These are phyloP conservation scores for Melieria crassipennis DNA, from an alignment of 2,888 invertebrate species.

Conservation along the genomic window DNA sequence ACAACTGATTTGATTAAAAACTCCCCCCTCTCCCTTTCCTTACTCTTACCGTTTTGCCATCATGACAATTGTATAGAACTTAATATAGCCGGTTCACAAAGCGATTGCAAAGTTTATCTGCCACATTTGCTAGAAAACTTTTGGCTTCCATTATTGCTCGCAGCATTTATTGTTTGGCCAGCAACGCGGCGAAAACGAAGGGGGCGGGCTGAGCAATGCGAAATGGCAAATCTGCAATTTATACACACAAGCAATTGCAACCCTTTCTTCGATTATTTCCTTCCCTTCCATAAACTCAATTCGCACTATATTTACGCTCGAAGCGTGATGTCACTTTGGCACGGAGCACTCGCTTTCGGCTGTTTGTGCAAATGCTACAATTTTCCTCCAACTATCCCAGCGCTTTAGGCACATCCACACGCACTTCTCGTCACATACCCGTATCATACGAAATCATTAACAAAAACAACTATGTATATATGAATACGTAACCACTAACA, in stretches of 20 bases:
- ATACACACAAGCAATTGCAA: slow-evolving; percentile 17
- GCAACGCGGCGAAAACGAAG: too few relatives aligned
- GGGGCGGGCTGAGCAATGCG: background rate
- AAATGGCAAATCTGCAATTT: background rate
- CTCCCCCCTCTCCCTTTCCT: background rate
- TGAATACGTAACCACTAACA: background rate
- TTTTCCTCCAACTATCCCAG: background rate
- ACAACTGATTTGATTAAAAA: background rate
- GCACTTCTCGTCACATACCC: background rate
- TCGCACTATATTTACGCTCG: background rate
- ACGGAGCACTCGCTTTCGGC: background rate
- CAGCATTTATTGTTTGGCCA: too few relatives aligned
- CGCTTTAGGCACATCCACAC: background rate
- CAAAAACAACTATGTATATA: slow-evolving; percentile 2
- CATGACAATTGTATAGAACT: background rate
- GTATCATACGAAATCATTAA: background rate
- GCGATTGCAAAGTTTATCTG: slow-evolving; percentile 14
- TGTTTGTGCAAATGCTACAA: background rate
- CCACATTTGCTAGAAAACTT: slow-evolving; percentile 20
- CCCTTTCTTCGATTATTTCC: slow-evolving; percentile 5
- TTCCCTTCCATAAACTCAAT: background rate
- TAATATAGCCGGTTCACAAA: background rate
- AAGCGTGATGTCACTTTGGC: slow-evolving; percentile 4
- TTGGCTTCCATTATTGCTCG: background rate
- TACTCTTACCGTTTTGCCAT: background rate